phyloP scores from a whole-genome alignment of 2,113 vertebrate genomes.

The Protobothrops mucrosquamatus region DNA sequence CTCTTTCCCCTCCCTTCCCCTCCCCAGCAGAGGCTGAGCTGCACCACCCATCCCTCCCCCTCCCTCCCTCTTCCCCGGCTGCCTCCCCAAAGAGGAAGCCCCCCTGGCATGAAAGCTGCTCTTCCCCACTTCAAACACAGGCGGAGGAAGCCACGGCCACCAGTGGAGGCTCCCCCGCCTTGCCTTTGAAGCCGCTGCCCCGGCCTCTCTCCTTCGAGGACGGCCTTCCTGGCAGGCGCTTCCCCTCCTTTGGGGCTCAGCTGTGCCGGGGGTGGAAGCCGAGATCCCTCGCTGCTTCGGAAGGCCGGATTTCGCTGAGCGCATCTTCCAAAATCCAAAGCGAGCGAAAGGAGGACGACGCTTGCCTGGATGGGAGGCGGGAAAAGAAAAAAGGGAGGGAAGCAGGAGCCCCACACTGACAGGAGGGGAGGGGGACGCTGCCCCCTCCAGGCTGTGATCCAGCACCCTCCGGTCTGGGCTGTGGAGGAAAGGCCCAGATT shows the following conservation, averaged over 20 bases:
- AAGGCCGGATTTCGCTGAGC: background rate
- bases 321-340: background rate
- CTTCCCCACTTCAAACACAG: background rate
- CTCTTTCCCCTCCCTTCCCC: background rate
- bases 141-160: background rate
- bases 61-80: accelerated
- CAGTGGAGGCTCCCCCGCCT: background rate
- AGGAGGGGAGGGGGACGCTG: background rate
- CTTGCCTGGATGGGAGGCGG: background rate
- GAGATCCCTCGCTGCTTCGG: background rate
- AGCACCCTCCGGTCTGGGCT: background rate
- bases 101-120: background rate
- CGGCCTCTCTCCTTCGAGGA: background rate
- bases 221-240: background rate
- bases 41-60: background rate
- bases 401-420: background rate
- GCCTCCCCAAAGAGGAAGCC: slow-evolving; percentile 11
- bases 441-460: background rate
- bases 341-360: background rate
- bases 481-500: background rate
- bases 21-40: background rate
- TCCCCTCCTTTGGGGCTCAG: background rate
- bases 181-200: background rate
- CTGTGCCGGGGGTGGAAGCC: background rate
- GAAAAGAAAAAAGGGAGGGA: background rate